A percentile compares a stretch with the other conserved stretches of the same genome.
phyloP scores from a whole-genome alignment of 2,888 invertebrate species.

The Esperia sulphurella region DNA sequence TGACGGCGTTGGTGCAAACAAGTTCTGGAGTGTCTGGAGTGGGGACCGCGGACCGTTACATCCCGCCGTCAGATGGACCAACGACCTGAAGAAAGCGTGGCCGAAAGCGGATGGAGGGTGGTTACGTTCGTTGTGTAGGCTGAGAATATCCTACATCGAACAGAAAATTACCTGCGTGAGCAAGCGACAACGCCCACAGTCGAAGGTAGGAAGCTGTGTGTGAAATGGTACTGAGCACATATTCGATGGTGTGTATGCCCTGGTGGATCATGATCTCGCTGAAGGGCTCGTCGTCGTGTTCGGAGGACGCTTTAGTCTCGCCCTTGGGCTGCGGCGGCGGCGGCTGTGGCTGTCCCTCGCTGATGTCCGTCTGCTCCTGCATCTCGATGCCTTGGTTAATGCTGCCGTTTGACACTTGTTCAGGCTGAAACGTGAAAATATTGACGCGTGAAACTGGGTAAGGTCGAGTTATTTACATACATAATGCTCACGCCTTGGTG shows the following conservation, averaged over 20 bases:
- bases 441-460: too few species aligned
- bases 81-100: too few species aligned
- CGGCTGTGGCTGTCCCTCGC: conserved; percentile 32
- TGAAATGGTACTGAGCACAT: conserved; percentile 96
- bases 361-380: conserved; percentile 70
- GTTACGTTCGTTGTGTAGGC: too few species aligned
- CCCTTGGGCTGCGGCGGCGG: conserved; percentile 10
- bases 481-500: too few species aligned
- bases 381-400: conserved; percentile 84
- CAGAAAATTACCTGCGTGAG: conserved; percentile 91
- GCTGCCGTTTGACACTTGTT: conserved; percentile 76
- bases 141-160: too few species aligned
- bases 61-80: too few species aligned
- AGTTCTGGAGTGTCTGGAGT: too few species aligned
- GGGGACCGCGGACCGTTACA: too few species aligned
- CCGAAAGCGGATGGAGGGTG: too few species aligned
- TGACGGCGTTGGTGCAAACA: too few species aligned
- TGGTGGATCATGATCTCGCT: conserved; percentile 96
- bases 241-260: conserved; percentile 97
- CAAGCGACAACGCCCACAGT: conserved; percentile 96
- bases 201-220: conserved; percentile 98
- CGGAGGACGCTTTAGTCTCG: conserved; percentile 22
- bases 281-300: conserved; percentile 83
- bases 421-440: conserved; percentile 35
- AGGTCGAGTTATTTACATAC: too few species aligned